Conservation (phyloP, 2,797 vertebrate species). For the Dendrocincla fuliginosa region DNA sequence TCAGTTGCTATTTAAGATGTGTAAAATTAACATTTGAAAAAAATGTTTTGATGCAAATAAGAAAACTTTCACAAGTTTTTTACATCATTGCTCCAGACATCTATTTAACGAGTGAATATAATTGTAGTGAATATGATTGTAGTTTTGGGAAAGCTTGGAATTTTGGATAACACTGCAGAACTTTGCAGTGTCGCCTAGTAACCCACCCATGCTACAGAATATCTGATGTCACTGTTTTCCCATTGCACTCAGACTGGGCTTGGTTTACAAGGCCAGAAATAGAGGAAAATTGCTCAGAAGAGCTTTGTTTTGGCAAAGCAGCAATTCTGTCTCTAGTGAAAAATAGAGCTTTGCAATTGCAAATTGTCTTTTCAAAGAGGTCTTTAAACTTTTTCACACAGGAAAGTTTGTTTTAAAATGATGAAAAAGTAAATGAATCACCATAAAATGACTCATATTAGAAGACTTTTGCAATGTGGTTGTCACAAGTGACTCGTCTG, state of each 20-base stretch:
- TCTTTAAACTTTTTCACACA: slow-evolving; percentile 17
- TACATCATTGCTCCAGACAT: neutral
- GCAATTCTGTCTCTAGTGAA: neutral
- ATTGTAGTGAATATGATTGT: neutral
- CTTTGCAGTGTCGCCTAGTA: neutral
- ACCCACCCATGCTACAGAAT: neutral
- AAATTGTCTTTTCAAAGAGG: neutral
- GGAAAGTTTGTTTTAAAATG: slow-evolving; percentile 24
- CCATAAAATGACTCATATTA: slow-evolving; percentile 43
- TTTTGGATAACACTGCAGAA: neutral
- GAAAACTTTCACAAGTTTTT: neutral
- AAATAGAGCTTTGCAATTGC: neutral
- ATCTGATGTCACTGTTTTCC: neutral
- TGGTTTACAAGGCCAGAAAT: neutral
- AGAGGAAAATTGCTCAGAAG: neutral
- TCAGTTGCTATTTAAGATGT: neutral
- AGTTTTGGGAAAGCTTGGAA: neutral
- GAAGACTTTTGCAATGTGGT: slow-evolving; percentile 11
- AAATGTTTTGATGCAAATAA: neutral
- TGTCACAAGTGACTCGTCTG: neutral
- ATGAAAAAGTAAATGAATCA: slow-evolving; percentile 43
- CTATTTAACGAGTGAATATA: neutral
- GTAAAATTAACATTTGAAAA: neutral
- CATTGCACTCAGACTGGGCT: neutral
- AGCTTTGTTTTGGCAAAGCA: slow-evolving; percentile 28